Percentiles rank a stretch among this genome's conserved stretches.
These are phyloP conservation scores for silkworm (Bombyx mori) DNA, from an alignment of 1,140 invertebrate species.

Conservation along the genomic window DNA sequence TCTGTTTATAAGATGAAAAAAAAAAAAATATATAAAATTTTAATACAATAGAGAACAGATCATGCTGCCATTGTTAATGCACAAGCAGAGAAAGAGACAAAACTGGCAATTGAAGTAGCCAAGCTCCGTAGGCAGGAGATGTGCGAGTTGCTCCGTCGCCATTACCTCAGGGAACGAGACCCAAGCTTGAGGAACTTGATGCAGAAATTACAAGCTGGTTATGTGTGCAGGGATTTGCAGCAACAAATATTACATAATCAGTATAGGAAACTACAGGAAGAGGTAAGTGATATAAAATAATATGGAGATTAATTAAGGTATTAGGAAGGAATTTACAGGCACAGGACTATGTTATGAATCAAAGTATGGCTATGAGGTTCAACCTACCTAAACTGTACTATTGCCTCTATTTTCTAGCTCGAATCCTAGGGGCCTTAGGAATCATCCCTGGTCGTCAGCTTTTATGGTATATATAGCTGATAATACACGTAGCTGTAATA, in stretches of 20 bases:
- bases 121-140: slow-evolving; percentile 35
- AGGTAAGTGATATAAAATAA: slow-evolving; percentile 24
- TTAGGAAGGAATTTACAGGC: too few species aligned
- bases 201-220: slow-evolving; percentile 45
- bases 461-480: too few species aligned
- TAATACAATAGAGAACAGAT: slow-evolving; percentile 42
- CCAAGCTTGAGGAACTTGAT: slow-evolving; percentile 34
- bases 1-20: too few species aligned
- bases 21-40: too few species aligned
- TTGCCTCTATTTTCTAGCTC: too few species aligned
- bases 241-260: slow-evolving; percentile 57
- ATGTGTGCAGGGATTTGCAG: slow-evolving; percentile 46
- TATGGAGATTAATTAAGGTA: not conserved
- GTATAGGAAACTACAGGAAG: slow-evolving; percentile 44
- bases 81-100: slow-evolving; percentile 39
- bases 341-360: too few species aligned
- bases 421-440: too few species aligned
- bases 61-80: slow-evolving; percentile 57
- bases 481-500: too few species aligned
- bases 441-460: too few species aligned
- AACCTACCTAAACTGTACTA: too few species aligned
- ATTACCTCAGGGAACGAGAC: slow-evolving; percentile 47
- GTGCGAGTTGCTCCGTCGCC: slow-evolving; percentile 32
- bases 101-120: slow-evolving; percentile 38
- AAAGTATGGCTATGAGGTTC: too few species aligned